A percentile compares a stretch with the other conserved stretches of the same genome.
phyloP scores from a whole-genome alignment of 2,888 invertebrate genomes.

The Trachelus tabidus region DNA sequence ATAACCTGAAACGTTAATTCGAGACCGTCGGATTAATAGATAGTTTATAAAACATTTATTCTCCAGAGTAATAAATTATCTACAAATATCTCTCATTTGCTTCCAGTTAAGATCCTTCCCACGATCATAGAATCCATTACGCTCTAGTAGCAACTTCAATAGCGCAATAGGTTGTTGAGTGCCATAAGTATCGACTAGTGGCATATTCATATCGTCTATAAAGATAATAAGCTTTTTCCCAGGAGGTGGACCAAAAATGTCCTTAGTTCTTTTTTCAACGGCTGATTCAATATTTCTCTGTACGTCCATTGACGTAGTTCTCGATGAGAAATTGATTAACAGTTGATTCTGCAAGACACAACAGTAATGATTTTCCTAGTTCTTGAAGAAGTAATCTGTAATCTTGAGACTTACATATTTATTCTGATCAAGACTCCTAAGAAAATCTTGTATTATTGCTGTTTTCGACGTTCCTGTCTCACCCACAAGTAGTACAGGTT shows the following conservation, averaged over 20 bases:
- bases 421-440: constrained; percentile 77
- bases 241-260: constrained; percentile 88
- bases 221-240: constrained; percentile 91
- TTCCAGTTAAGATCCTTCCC: constrained; percentile 93
- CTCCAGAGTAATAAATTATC: constrained; percentile 22
- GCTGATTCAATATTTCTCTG: constrained; percentile 88
- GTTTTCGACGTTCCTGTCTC: constrained; percentile 95
- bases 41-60: background rate
- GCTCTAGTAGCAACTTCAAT: constrained; percentile 89
- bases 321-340: constrained; percentile 90
- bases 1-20: constrained; percentile 68
- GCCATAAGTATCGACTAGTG: constrained; percentile 87
- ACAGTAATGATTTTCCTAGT: constrained; percentile 6
- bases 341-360: constrained; percentile 73
- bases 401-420: constrained; percentile 71
- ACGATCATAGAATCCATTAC: constrained; percentile 89
- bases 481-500: constrained; percentile 87
- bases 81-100: constrained; percentile 81
- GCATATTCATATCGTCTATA: constrained; percentile 97
- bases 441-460: constrained; percentile 85
- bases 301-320: constrained; percentile 91
- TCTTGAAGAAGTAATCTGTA: background rate
- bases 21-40: background rate
- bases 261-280: constrained; percentile 91
- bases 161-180: constrained; percentile 95